These are phyloP conservation scores for Calliopsis andreniformis DNA, from an alignment of 1,140 invertebrate genomes.

Conservation along the genomic window DNA sequence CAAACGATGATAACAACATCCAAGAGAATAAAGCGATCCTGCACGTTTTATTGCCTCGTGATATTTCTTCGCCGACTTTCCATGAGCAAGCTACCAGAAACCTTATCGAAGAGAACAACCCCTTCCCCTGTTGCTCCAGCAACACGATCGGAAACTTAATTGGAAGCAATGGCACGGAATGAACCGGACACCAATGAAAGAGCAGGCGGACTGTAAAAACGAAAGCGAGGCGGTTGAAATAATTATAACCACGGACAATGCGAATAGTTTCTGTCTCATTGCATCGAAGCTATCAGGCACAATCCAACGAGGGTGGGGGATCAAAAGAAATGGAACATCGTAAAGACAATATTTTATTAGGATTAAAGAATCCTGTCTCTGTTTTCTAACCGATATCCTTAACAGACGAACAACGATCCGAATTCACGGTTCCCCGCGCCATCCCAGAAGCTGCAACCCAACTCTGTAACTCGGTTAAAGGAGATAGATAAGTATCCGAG, in stretches of 20 bases:
- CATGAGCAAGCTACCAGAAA: slow-evolving; percentile 1
- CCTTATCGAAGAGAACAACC: slow-evolving; percentile 25
- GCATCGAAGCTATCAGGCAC: too few relatives aligned
- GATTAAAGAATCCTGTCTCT: too few relatives aligned
- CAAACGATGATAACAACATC: not conserved
- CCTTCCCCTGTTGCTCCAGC: not conserved
- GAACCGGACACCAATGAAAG: slow-evolving; percentile 12
- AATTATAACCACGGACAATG: not conserved
- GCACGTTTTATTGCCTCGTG: slow-evolving; percentile 26
- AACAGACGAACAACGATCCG: too few relatives aligned
- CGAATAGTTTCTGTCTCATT: too few relatives aligned
- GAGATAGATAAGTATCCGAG: too few relatives aligned
- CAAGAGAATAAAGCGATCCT: not conserved
- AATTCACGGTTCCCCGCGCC: too few relatives aligned
- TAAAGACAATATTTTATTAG: too few relatives aligned
- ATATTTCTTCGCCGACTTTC: slow-evolving; percentile 25
- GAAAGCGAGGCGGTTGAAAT: not conserved
- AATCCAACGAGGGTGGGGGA: too few relatives aligned
- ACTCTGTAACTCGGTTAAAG: too few relatives aligned
- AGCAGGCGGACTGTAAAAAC: not conserved
- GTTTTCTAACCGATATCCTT: too few relatives aligned
- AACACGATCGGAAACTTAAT: slow-evolving; percentile 48
- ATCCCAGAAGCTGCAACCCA: too few relatives aligned
- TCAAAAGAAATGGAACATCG: too few relatives aligned
- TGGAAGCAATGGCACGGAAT: slow-evolving; percentile 48